phyloP scores from a whole-genome alignment of 2,888 invertebrate species.

The Lordiphosa andalusiaca region DNA sequence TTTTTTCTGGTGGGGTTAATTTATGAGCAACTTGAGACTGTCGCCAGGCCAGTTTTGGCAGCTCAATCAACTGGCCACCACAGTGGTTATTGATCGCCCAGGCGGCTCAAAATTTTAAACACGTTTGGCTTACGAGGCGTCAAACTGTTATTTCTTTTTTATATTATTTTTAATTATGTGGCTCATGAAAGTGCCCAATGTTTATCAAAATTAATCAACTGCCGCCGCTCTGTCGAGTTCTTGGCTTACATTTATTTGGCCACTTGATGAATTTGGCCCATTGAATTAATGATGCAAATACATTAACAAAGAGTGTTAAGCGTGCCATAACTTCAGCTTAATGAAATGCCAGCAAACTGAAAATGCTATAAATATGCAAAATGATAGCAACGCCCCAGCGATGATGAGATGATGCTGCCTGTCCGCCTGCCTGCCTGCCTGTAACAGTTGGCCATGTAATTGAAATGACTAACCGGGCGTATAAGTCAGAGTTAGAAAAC shows the following conservation, averaged over 20 bases:
- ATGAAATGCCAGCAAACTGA: no score
- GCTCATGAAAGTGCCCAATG: constrained; percentile 26
- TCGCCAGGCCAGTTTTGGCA: constrained; percentile 18
- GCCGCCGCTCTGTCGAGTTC: no score
- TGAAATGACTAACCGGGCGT: no score
- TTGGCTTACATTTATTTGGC: constrained; percentile 20
- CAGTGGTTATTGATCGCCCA: no score
- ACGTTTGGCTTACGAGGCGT: constrained; percentile 45
- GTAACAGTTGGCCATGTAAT: no score
- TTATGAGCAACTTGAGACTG: constrained; percentile 13
- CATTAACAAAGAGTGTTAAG: constrained; percentile 30
- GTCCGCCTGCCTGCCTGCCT: no score
- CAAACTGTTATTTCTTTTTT: constrained; percentile 51
- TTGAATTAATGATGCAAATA: constrained; percentile 66
- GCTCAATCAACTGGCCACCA: constrained; percentile 8
- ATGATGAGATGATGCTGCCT: no score
- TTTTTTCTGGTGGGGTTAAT: constrained; percentile 32
- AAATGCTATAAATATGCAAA: no score
- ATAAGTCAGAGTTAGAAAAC: no score
- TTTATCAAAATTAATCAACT: constrained; percentile 39
- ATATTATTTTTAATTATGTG: constrained; percentile 42
- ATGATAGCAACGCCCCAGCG: no score
- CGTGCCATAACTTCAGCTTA: not conserved
- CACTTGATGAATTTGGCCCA: constrained; percentile 57
- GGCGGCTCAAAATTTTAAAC: constrained; percentile 34